Percentiles rank a stretch among this genome's conserved stretches.
phyloP scores from a whole-genome alignment of 2,113 vertebrate species.

The Phalacrocorax pelagicus region DNA sequence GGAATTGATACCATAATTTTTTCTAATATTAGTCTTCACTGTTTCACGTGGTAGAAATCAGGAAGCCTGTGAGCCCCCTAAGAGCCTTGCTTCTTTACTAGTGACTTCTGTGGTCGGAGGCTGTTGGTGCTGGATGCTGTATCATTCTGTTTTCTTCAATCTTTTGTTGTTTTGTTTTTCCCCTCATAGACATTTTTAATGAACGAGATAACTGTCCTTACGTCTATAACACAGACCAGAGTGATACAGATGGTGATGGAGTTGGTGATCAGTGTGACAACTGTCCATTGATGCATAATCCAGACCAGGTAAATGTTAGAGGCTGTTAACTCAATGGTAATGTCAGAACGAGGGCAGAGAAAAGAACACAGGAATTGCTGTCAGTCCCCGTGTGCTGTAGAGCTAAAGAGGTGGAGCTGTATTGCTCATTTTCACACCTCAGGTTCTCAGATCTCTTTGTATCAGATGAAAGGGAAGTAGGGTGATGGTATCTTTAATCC shows the following conservation, averaged over 20 bases:
- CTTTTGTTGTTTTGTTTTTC: neutral
- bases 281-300: slow-evolving; percentile 93
- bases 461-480: neutral
- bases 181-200: slow-evolving; percentile 86
- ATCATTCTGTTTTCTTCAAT: neutral
- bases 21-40: neutral
- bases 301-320: slow-evolving; percentile 84
- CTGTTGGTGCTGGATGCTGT: neutral
- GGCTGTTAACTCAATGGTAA: neutral
- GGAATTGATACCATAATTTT: neutral
- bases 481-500: neutral
- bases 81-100: neutral
- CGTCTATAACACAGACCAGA: slow-evolving; percentile 94
- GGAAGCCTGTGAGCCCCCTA: neutral
- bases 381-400: neutral
- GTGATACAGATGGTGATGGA: slow-evolving; percentile 92
- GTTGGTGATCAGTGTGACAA: slow-evolving; percentile 98
- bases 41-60: neutral
- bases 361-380: neutral
- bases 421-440: neutral
- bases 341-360: neutral
- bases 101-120: neutral
- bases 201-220: slow-evolving; percentile 95
- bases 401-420: neutral
- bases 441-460: neutral